phyloP scores from a whole-genome alignment of 2,797 vertebrate genomes.

The Rhinichthys osculus region DNA sequence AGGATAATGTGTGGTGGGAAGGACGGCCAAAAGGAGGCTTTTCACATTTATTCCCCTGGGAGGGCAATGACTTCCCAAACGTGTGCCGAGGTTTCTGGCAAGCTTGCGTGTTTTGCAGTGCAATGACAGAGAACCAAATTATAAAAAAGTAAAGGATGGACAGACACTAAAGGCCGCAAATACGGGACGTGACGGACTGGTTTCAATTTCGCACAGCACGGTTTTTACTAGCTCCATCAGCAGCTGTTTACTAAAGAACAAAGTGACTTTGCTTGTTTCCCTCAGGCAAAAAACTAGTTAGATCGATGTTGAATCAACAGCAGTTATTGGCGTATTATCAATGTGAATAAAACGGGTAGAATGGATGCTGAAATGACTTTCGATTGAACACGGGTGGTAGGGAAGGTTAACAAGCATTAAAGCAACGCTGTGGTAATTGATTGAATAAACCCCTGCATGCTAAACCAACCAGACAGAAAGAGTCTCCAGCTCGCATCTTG shows the following conservation, averaged over 20 bases:
- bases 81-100: slow-evolving; percentile 37
- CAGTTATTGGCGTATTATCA: slow-evolving; percentile 42
- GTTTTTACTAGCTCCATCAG: slow-evolving; percentile 63
- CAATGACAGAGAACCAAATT: slow-evolving; percentile 28
- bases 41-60: slow-evolving; percentile 54
- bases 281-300: slow-evolving; percentile 18
- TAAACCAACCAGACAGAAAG: slow-evolving; percentile 18
- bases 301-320: slow-evolving; percentile 43
- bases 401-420: slow-evolving; percentile 50
- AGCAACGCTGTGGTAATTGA: slow-evolving; percentile 22
- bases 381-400: slow-evolving; percentile 40
- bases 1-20: slow-evolving; percentile 54
- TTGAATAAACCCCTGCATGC: slow-evolving; percentile 35
- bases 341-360: slow-evolving; percentile 30
- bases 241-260: slow-evolving; percentile 73
- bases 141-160: slow-evolving; percentile 38
- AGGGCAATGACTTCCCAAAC: slow-evolving; percentile 52
- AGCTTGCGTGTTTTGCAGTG: slow-evolving; percentile 35
- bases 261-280: slow-evolving; percentile 48
- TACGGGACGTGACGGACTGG: not conserved
- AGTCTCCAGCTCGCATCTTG: slow-evolving; percentile 13
- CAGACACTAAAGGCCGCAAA: slow-evolving; percentile 6
- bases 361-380: slow-evolving; percentile 40
- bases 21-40: slow-evolving; percentile 51
- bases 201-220: not conserved